Conservation (phyloP, 1,140 invertebrate species). For the Heliconius hermathena region DNA sequence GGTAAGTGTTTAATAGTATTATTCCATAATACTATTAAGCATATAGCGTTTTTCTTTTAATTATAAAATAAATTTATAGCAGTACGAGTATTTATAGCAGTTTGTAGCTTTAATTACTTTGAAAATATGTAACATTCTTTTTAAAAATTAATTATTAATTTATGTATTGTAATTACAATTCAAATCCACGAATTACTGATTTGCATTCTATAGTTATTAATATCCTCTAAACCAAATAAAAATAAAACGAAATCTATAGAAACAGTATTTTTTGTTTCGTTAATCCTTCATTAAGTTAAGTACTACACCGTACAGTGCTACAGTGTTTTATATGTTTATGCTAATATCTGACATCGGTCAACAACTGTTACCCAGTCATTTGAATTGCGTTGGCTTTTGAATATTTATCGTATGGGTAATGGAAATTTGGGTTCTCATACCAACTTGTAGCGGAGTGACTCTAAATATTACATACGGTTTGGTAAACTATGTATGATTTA, state of each 20-base stretch:
- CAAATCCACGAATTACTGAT: no score
- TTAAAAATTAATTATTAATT: no score
- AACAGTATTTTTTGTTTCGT: not conserved
- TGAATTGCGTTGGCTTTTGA: conserved; percentile 12
- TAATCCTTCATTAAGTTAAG: not conserved
- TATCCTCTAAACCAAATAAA: not conserved
- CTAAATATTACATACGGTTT: conserved; percentile 11
- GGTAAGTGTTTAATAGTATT: not conserved
- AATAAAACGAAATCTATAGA: not conserved
- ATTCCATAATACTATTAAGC: no score
- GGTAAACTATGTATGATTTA: not conserved
- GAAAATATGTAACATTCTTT: no score
- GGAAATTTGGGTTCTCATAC: not conserved
- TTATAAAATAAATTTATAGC: not conserved
- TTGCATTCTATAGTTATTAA: not conserved
- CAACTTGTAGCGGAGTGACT: not conserved
- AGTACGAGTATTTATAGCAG: no score
- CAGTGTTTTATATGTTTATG: conserved; percentile 11
- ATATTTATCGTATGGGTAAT: conserved; percentile 19
- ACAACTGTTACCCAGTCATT: not conserved
- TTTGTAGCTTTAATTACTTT: no score
- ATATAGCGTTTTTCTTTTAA: not conserved
- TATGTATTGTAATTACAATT: no score
- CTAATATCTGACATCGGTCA: conserved; percentile 7
- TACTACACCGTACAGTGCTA: not conserved